phyloP scores from a whole-genome alignment of 1,140 invertebrate species.

The Camponotus floridanus region DNA sequence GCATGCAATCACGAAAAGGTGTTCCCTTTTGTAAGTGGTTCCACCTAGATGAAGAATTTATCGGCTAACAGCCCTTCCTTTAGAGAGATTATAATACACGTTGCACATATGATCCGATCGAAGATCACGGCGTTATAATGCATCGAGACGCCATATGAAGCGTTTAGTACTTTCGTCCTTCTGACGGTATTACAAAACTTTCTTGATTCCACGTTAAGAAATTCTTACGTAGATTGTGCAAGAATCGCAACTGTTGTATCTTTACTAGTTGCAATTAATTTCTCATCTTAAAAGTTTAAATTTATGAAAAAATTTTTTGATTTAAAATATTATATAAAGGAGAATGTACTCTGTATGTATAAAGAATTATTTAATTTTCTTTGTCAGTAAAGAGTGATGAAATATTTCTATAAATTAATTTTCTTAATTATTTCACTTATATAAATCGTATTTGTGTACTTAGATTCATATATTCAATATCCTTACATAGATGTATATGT shows the following conservation, averaged over 20 bases:
- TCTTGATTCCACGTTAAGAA: slow-evolving; percentile 60
- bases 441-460: neutral
- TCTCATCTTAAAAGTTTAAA: neutral
- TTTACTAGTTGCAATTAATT: neutral
- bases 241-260: neutral
- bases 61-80: slow-evolving; percentile 78
- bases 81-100: slow-evolving; percentile 78
- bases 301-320: neutral
- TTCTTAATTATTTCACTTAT: slow-evolving; percentile 15
- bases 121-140: slow-evolving; percentile 66
- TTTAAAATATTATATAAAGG: too few relatives aligned
- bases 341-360: neutral
- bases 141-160: slow-evolving; percentile 31
- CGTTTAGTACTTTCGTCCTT: slow-evolving; percentile 51
- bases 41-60: slow-evolving; percentile 84
- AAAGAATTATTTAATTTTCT: neutral
- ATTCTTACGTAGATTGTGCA: slow-evolving; percentile 63
- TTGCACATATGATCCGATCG: slow-evolving; percentile 60
- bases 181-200: slow-evolving; percentile 55
- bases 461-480: slow-evolving; percentile 22
- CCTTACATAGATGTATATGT: slow-evolving; percentile 24
- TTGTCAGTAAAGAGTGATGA: neutral
- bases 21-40: slow-evolving; percentile 81
- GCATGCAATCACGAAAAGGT: slow-evolving; percentile 84
- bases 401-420: slow-evolving; percentile 14